A percentile compares a stretch with the other conserved stretches of the same genome.
These are phyloP conservation scores for Erythrolamprus reginae DNA, from an alignment of 2,113 vertebrate genomes.

Conservation along the genomic window DNA sequence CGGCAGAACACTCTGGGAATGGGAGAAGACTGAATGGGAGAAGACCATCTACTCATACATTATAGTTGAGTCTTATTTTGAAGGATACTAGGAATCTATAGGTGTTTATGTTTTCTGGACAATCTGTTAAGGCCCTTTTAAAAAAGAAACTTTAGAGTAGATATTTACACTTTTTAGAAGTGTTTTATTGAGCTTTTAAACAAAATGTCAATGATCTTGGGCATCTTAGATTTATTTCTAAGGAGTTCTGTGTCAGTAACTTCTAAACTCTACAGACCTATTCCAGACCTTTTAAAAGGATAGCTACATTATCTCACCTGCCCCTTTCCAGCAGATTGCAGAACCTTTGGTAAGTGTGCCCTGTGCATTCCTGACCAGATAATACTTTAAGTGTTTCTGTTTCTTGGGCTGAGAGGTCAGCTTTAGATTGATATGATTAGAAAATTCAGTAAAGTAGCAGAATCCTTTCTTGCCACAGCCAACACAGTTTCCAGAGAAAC, in stretches of 20 bases:
- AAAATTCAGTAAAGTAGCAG: constrained; percentile 97
- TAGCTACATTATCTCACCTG: constrained; percentile 74
- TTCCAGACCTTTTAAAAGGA: constrained; percentile 40
- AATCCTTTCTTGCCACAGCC: constrained; percentile 96
- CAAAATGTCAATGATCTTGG: not conserved
- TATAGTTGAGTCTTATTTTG: not conserved
- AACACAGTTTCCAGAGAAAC: constrained; percentile 93
- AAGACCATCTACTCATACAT: too few relatives aligned
- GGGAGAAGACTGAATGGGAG: not conserved
- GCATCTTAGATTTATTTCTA: constrained; percentile 22
- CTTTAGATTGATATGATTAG: constrained; percentile 97
- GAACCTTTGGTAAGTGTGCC: constrained; percentile 86
- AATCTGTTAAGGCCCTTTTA: not conserved
- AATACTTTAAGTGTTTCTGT: constrained; percentile 96
- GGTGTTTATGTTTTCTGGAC: not conserved
- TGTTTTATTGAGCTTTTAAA: not conserved
- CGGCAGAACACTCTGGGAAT: too few relatives aligned
- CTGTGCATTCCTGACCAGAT: constrained; percentile 84
- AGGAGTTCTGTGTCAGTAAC: not conserved
- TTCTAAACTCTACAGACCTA: constrained; percentile 36
- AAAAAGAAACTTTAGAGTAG: not conserved
- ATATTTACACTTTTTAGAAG: not conserved
- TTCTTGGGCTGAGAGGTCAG: constrained; percentile 95
- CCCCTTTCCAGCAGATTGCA: constrained; percentile 89
- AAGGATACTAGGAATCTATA: not conserved